phyloP scores from a whole-genome alignment of 2,888 invertebrate genomes.

The Mythimna pallens region DNA sequence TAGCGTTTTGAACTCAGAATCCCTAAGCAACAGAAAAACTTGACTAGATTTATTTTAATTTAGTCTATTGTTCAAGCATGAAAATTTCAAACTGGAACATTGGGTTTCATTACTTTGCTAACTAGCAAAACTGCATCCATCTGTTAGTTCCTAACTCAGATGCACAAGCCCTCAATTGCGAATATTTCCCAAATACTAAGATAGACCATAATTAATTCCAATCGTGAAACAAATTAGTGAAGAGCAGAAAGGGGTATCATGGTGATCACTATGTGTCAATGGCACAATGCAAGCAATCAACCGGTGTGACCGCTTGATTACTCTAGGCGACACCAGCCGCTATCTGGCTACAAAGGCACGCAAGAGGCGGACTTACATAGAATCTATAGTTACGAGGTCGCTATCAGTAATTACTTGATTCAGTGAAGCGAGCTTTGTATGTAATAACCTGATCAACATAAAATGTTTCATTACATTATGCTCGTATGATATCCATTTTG shows the following conservation, averaged over 20 bases:
- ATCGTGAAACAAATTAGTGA: constrained; percentile 16
- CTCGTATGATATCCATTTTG: constrained; percentile 20
- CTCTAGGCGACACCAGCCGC: constrained; percentile 4
- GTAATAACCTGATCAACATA: constrained; percentile 32
- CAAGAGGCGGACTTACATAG: constrained; percentile 7
- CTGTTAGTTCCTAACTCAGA: constrained; percentile 8
- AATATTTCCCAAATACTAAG: constrained; percentile 19
- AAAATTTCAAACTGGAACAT: neutral
- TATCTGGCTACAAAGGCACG: constrained; percentile 32
- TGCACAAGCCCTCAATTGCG: constrained; percentile 3
- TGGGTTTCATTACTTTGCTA: neutral
- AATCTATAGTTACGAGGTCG: constrained; percentile 1
- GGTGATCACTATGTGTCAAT: constrained; percentile 19
- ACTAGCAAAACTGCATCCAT: constrained; percentile 3
- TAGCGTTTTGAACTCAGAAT: neutral
- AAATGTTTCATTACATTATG: constrained; percentile 43
- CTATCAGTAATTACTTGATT: constrained; percentile 43
- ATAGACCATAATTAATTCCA: constrained; percentile 3
- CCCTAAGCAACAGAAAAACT: neutral
- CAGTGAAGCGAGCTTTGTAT: constrained; percentile 20
- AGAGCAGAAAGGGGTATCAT: constrained; percentile 7
- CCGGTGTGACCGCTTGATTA: constrained; percentile 41
- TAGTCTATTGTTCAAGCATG: neutral
- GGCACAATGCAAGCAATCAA: constrained; percentile 44
- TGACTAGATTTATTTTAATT: neutral